Percentiles rank a stretch among this genome's conserved stretches.
These are phyloP conservation scores for Boleophthalmus pectinirostris DNA, from an alignment of 2,113 vertebrate genomes.

Conservation along the genomic window DNA sequence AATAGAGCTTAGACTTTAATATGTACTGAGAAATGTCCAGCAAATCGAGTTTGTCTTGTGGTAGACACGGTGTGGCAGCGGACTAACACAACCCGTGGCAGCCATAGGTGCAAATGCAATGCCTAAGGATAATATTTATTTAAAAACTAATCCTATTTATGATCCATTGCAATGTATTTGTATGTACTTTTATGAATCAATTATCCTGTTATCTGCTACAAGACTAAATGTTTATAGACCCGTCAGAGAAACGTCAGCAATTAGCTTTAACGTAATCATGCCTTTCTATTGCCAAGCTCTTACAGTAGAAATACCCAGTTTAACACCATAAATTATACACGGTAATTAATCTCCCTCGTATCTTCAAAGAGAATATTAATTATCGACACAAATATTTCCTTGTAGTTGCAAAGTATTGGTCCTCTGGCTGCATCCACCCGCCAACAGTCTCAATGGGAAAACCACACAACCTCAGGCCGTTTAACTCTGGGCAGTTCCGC, in stretches of 20 bases:
- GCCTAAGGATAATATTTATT: too few relatives aligned
- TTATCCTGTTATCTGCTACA: not conserved
- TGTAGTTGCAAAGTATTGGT: conserved; percentile 33
- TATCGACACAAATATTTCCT: conserved; percentile 30
- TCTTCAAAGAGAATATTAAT: conserved; percentile 71
- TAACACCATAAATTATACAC: conserved; percentile 24
- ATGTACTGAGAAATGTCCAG: too few relatives aligned
- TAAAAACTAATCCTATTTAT: too few relatives aligned
- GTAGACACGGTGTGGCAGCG: too few relatives aligned
- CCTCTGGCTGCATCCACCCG: conserved; percentile 19
- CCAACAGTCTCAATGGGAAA: conserved; percentile 40
- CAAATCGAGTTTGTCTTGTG: too few relatives aligned
- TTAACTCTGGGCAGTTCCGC: conserved; percentile 8
- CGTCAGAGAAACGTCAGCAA: not conserved
- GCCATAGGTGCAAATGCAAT: too few relatives aligned
- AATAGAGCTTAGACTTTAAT: too few relatives aligned
- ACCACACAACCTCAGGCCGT: conserved; percentile 23
- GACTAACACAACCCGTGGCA: too few relatives aligned
- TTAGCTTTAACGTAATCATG: conserved; percentile 2
- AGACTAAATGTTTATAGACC: not conserved
- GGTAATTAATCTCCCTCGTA: conserved; percentile 24
- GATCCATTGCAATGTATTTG: too few relatives aligned
- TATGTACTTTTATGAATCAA: too few relatives aligned
- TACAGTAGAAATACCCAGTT: not conserved
- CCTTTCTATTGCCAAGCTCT: not conserved